Evolutionary conservation across 2,113 vertebrate genomes (phyloP).

Genomic region (Catagonus wagneri): DNA sequence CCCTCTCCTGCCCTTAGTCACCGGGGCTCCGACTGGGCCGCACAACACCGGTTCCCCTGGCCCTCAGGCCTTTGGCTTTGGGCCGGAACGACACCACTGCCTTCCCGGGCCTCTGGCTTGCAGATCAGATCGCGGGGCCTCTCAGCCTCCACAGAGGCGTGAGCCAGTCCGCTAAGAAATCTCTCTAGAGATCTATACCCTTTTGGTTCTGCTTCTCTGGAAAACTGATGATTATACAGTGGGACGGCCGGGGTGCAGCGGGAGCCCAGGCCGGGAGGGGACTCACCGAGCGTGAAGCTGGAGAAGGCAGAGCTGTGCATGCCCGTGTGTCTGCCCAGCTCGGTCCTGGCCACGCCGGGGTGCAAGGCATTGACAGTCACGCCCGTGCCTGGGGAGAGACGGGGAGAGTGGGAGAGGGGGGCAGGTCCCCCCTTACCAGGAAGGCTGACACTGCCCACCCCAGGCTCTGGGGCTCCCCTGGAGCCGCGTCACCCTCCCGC

Average conservation of each 20-base stretch:
- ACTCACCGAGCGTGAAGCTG: slow-evolving; percentile 89
- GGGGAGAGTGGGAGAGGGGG: fast-evolving
- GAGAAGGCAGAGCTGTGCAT: slow-evolving; percentile 92
- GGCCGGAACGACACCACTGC: background rate
- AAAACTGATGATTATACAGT: background rate
- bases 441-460: background rate
- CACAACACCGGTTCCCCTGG: fast-evolving
- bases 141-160: background rate
- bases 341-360: slow-evolving; percentile 91
- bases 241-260: background rate
- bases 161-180: background rate
- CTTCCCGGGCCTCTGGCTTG: background rate
- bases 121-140: background rate
- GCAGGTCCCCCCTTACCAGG: fast-evolving
- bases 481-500: background rate
- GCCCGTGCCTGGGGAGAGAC: slow-evolving; percentile 85
- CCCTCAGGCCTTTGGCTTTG: background rate
- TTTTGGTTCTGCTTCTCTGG: background rate
- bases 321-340: slow-evolving; percentile 92
- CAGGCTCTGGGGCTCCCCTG: fast-evolving
- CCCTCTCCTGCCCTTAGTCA: background rate
- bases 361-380: slow-evolving; percentile 91
- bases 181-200: background rate
- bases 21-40: no score
- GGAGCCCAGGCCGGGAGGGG: background rate